phyloP scores from a whole-genome alignment of 2,113 vertebrate genomes.

The Microcebus griseorufus region DNA sequence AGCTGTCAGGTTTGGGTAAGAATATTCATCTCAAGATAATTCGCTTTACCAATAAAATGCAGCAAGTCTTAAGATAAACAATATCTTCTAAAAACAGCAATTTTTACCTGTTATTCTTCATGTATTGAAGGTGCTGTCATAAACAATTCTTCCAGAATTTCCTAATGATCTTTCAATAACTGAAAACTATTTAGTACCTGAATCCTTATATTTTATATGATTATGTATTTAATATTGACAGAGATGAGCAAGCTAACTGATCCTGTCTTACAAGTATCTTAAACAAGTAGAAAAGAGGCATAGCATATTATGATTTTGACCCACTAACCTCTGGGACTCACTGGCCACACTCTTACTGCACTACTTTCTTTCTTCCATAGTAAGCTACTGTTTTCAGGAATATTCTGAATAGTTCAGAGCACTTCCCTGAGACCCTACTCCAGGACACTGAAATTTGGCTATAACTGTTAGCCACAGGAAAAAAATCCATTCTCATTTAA shows the following conservation, averaged over 20 bases:
- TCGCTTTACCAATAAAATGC: slow-evolving; percentile 38
- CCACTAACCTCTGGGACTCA: background rate
- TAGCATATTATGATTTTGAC: background rate
- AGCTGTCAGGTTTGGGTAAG: slow-evolving; percentile 18
- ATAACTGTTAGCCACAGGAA: background rate
- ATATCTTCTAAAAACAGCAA: background rate
- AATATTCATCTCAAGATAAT: background rate
- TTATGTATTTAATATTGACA: background rate
- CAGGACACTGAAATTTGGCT: background rate
- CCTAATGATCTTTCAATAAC: slow-evolving; percentile 29
- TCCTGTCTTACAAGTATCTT: background rate
- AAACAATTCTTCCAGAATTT: slow-evolving; percentile 34
- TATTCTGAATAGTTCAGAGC: background rate
- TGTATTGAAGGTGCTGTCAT: slow-evolving; percentile 32
- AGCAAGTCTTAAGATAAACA: background rate
- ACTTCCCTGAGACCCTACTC: background rate
- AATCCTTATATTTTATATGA: background rate
- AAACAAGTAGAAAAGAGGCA: background rate
- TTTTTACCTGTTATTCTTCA: background rate
- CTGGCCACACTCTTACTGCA: background rate
- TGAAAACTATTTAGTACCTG: background rate
- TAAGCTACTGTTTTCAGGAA: background rate
- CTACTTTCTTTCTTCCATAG: background rate
- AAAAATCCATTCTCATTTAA: slow-evolving; percentile 8
- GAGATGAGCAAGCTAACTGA: background rate